Evolutionary conservation across 1,140 invertebrate genomes (phyloP).

Genomic region (Kradibia gibbosae): DNA sequence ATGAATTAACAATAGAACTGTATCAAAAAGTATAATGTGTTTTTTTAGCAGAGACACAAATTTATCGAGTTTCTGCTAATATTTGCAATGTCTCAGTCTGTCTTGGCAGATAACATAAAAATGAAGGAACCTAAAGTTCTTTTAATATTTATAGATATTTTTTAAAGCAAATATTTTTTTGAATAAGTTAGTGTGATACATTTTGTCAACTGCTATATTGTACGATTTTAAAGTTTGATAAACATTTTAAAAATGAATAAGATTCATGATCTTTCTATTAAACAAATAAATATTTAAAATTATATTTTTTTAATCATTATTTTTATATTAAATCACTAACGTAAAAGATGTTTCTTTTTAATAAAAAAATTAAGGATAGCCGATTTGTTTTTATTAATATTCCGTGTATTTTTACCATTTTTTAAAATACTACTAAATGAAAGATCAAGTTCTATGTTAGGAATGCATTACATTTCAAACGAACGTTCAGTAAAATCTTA

Average conservation of each 20-base stretch:
- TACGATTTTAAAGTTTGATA: not conserved
- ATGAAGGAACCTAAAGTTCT: not conserved
- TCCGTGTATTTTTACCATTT: no score
- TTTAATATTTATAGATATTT: not conserved
- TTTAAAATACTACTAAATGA: no score
- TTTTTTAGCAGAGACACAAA: not conserved
- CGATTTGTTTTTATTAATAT: no score
- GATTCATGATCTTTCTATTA: no score
- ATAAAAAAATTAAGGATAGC: no score
- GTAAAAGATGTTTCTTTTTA: no score
- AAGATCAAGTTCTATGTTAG: no score
- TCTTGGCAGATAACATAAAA: conserved; percentile 2
- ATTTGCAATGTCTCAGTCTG: not conserved
- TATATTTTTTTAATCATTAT: no score
- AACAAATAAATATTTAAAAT: no score
- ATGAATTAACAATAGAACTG: not conserved
- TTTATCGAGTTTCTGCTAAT: conserved; percentile 17
- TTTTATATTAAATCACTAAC: no score
- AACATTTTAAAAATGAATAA: not conserved
- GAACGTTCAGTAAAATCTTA: no score
- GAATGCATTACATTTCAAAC: no score
- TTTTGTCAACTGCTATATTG: not conserved
- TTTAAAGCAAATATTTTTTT: conserved; percentile 1
- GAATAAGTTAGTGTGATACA: not conserved
- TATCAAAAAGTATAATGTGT: not conserved